These are phyloP conservation scores for Macrotrachela quadricornifera DNA, from an alignment of 1,140 invertebrate genomes.

Conservation along the genomic window DNA sequence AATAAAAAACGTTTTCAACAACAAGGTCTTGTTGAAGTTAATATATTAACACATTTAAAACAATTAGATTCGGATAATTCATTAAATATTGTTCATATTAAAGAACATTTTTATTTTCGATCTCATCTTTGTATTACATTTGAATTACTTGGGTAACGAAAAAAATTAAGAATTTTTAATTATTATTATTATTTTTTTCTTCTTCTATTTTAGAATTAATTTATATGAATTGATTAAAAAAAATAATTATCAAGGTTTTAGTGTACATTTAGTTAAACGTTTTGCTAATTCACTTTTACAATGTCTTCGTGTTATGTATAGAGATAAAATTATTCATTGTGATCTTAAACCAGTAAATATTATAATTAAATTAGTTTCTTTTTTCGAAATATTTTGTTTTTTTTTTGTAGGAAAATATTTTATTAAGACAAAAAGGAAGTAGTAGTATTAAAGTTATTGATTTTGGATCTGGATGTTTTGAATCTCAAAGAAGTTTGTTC, in stretches of 20 bases:
- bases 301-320: conserved; percentile 23
- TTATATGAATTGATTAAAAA: conserved; percentile 31
- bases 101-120: conserved; percentile 84
- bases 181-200: not conserved
- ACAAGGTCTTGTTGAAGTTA: conserved; percentile 29
- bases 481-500: conserved; percentile 24
- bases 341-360: conserved; percentile 29
- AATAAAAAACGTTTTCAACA: conserved; percentile 33
- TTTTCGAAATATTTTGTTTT: not conserved
- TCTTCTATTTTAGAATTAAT: conserved; percentile 26
- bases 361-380: not conserved
- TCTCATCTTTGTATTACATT: conserved; percentile 32
- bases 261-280: conserved; percentile 21
- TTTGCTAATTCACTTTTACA: conserved; percentile 27
- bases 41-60: conserved; percentile 27
- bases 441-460: conserved; percentile 32
- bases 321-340: conserved; percentile 31
- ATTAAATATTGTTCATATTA: conserved; percentile 69
- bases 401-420: conserved; percentile 25
- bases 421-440: conserved; percentile 25
- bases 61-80: conserved; percentile 22
- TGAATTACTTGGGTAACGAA: conserved; percentile 28
- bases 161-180: not conserved
- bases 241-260: conserved; percentile 31
- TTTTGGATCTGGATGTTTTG: conserved; percentile 32